Evolutionary conservation across 2,113 vertebrate species (phyloP), one percentile per base, ranked within the genome.

Genomic region (Sclerurus mexicanus): DNA sequence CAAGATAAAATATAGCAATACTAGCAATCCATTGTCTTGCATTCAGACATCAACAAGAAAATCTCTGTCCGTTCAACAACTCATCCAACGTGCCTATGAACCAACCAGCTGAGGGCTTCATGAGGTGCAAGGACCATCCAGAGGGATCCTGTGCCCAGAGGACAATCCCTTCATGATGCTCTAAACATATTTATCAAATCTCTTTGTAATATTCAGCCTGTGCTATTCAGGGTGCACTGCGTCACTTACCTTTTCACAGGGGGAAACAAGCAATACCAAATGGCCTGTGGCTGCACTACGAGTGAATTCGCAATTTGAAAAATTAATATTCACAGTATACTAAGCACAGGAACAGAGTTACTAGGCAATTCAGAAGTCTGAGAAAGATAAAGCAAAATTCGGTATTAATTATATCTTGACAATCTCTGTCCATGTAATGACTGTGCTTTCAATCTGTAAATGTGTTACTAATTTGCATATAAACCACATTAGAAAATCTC

Each of bases 401-500:
- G 49, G 12, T 52, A 85, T 56, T 67, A 81, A 91, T 87, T 87
- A 6, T 60, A 86, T 68, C 74, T 84, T 84, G n/a, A 80, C 47
- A 83, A 63, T 75, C 58, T 87, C 53, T 85, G 71, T 62, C 71
- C 46, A 9, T 46, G 21, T 33, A 87, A 73, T 42, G 66, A 33
- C 63, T 75, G 12, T 6, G 8, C 24, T 80, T 92, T 66, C 46
- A 79, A 30, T 35, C 35, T 77, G 19, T 83, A 93, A 72, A 93
- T 77, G 49, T 60, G 53, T 33, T 66, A 72, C 76, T 93, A 76
- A 92, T 97, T 79, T 96, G 55, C 75, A 90, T 83, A 80, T 53
- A 80, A 58, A 80, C 46, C 14, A 74, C 20, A 67, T 60, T 68
- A 94, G 18, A 50, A 78, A 75, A 77, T 20, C 30, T 75, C 17